Percentiles rank a stretch among this genome's conserved stretches.
These are phyloP conservation scores for Oxyruncus cristatus DNA, from an alignment of 2,113 vertebrate species.

Conservation along the genomic window DNA sequence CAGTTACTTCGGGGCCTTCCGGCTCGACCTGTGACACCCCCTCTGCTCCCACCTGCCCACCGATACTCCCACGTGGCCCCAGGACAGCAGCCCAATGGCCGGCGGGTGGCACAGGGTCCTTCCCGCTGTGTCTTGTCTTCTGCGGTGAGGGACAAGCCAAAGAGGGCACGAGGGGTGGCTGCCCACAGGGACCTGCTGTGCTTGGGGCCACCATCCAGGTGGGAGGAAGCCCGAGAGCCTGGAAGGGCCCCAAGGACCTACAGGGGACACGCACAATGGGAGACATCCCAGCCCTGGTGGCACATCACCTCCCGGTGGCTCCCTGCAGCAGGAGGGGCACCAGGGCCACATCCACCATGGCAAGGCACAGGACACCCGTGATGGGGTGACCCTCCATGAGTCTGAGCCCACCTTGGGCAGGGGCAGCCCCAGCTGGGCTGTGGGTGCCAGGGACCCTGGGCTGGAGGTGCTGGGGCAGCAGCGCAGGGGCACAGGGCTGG, in stretches of 20 bases:
- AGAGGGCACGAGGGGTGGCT: neutral
- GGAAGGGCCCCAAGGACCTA: fast-evolving
- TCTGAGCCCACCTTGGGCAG: neutral
- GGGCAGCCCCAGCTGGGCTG: neutral
- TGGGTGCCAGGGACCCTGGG: fast-evolving
- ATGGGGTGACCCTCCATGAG: neutral
- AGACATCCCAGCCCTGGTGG: neutral
- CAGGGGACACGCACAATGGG: fast-evolving
- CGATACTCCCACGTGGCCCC: fast-evolving
- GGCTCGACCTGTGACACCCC: conserved; percentile 78
- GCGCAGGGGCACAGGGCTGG: neutral
- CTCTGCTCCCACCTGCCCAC: neutral
- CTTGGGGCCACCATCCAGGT: fast-evolving
- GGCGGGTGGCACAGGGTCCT: fast-evolving
- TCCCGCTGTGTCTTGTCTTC: fast-evolving
- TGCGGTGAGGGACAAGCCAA: fast-evolving
- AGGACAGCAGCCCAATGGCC: fast-evolving
- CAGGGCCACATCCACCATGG: fast-evolving
- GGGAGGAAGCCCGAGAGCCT: neutral
- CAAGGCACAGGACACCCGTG: fast-evolving
- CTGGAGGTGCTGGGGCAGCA: neutral
- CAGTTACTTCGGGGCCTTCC: conserved; percentile 86
- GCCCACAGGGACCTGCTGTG: fast-evolving
- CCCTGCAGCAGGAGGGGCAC: neutral
- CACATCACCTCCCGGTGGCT: neutral